phyloP scores from a whole-genome alignment of 2,797 vertebrate species.

The Taeniopygia guttata region DNA sequence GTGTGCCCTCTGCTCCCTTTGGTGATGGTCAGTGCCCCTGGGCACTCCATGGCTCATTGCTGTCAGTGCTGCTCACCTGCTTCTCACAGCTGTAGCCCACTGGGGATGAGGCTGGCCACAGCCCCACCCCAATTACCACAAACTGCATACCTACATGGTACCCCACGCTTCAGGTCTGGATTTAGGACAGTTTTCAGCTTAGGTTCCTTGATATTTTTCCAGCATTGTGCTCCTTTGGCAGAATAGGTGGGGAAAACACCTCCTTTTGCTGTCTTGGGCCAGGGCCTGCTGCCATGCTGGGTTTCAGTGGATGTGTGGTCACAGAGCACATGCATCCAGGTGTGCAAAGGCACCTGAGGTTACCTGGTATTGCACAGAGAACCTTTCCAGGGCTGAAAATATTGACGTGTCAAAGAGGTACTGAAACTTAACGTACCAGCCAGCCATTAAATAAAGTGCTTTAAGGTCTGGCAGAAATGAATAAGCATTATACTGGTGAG shows the following conservation, averaged over 20 bases:
- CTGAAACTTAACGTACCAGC: background rate
- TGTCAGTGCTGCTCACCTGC: background rate
- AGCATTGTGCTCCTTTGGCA: background rate
- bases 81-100: background rate
- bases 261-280: too few species aligned
- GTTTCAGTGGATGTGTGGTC: accelerated
- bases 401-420: background rate
- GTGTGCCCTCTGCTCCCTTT: background rate
- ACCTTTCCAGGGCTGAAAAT: background rate
- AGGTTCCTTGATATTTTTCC: accelerated
- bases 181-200: background rate
- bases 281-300: background rate
- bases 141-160: background rate
- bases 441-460: background rate
- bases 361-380: background rate
- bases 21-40: background rate
- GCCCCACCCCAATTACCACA: background rate
- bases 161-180: too few species aligned
- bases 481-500: accelerated
- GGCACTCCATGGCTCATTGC: background rate
- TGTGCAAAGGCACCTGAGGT: too few species aligned
- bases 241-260: accelerated
- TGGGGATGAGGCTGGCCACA: background rate
- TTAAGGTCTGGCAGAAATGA: background rate
- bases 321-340: accelerated